Evolutionary conservation across 2,888 invertebrate genomes (phyloP).

Genomic region (Dolomedes plantarius): DNA sequence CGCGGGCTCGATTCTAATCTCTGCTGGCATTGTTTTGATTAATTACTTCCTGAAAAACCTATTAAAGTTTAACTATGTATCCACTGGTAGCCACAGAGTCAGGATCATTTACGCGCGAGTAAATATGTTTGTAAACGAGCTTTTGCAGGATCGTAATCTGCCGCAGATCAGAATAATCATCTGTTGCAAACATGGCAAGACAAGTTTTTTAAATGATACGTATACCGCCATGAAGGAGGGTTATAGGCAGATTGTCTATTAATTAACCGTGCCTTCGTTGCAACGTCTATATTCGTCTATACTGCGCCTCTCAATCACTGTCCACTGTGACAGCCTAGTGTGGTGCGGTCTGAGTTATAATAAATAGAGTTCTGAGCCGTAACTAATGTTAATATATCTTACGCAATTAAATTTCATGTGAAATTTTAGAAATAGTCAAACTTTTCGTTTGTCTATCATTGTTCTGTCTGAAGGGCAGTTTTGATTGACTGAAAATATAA

Average conservation of each 20-base stretch:
- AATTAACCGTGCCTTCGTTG: not conserved
- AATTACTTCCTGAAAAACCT: slow-evolving; percentile 20
- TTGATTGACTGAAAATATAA: no score
- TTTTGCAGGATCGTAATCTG: not conserved
- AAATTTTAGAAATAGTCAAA: no score
- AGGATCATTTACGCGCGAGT: not conserved
- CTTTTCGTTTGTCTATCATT: no score
- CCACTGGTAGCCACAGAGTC: not conserved
- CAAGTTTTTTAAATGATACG: not conserved
- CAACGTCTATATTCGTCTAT: not conserved
- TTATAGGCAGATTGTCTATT: not conserved
- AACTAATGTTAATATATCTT: no score
- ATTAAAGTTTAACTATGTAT: slow-evolving; percentile 5
- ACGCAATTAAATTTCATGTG: no score
- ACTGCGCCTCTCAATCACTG: no score
- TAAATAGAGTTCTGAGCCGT: no score
- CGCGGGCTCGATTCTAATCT: slow-evolving; percentile 1
- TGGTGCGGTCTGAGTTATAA: no score
- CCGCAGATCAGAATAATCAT: not conserved
- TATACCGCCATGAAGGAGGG: no score
- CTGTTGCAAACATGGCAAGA: not conserved
- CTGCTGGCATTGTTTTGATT: slow-evolving; percentile 1
- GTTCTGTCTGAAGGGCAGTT: no score
- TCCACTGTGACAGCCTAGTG: no score
- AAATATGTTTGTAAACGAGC: not conserved